phyloP scores from a whole-genome alignment of 2,113 vertebrate species.

The Atrichornis clamosus region DNA sequence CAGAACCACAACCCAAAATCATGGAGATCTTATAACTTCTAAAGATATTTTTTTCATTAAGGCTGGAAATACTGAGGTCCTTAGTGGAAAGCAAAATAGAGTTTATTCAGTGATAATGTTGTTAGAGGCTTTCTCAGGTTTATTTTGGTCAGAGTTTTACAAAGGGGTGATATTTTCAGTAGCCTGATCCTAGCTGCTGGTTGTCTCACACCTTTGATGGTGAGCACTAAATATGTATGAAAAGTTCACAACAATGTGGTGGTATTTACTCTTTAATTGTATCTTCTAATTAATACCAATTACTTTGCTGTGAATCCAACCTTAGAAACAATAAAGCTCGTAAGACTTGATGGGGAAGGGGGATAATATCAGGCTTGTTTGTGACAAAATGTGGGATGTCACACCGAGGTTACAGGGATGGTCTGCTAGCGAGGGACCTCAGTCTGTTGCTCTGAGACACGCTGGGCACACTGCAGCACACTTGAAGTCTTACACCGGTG shows the following conservation, averaged over 20 bases:
- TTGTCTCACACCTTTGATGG: not conserved
- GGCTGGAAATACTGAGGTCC: not conserved
- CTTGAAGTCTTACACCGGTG: not conserved
- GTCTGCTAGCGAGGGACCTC: rapidly evolving
- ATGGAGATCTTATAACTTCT: not conserved
- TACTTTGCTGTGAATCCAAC: not conserved
- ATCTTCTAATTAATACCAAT: not conserved
- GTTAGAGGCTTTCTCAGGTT: not conserved
- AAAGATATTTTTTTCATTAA: not conserved
- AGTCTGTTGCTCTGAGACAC: not conserved
- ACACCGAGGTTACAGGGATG: rapidly evolving
- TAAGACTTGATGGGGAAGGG: not conserved
- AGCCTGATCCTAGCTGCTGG: not conserved
- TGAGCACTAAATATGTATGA: not conserved
- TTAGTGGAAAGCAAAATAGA: not conserved
- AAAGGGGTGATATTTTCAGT: not conserved
- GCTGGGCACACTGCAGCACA: not conserved
- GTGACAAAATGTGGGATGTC: not conserved
- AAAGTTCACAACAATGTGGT: not conserved
- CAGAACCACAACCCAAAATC: not conserved
- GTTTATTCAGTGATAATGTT: not conserved
- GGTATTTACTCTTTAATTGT: not conserved
- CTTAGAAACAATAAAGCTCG: not conserved
- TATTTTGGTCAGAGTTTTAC: not conserved
- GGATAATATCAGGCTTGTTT: not conserved